Evolutionary conservation across 2,888 invertebrate species (phyloP).

Genomic region (Mallateleia sp.): DNA sequence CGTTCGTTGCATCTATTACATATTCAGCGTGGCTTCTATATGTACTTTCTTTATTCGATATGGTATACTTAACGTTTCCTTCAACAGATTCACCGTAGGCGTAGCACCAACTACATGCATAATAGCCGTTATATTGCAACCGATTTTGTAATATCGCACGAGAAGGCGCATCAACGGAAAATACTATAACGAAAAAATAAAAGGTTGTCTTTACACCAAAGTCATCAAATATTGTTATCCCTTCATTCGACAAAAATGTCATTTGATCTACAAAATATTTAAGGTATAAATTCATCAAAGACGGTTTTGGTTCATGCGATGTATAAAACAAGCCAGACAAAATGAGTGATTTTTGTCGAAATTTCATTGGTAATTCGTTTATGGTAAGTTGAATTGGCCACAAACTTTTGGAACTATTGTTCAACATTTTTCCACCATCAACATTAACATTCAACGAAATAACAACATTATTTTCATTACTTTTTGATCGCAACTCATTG

Average conservation of each 20-base stretch:
- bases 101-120: slow-evolving; percentile 72
- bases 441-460: slow-evolving; percentile 35
- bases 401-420: slow-evolving; percentile 32
- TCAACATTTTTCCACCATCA: slow-evolving; percentile 38
- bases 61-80: slow-evolving; percentile 15
- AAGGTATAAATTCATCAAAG: slow-evolving; percentile 36
- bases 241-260: slow-evolving; percentile 17
- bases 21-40: slow-evolving; percentile 48
- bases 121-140: slow-evolving; percentile 65
- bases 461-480: too few species aligned
- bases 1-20: too few species aligned
- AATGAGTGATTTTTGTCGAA: slow-evolving; percentile 27
- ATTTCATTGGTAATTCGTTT: slow-evolving; percentile 33
- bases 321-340: slow-evolving; percentile 41
- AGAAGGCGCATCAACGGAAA: slow-evolving; percentile 20
- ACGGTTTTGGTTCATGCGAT: slow-evolving; percentile 20
- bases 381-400: slow-evolving; percentile 30
- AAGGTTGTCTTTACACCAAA: not conserved
- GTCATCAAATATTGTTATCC: slow-evolving; percentile 21
- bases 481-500: too few species aligned
- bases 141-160: slow-evolving; percentile 64
- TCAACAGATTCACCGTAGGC: slow-evolving; percentile 23
- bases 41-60: not conserved
- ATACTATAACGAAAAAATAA: slow-evolving; percentile 36
- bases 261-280: slow-evolving; percentile 42